Percentiles rank a stretch among this genome's conserved stretches.
phyloP scores from a whole-genome alignment of 2,113 vertebrate genomes.

The Lipophrys pholis region DNA sequence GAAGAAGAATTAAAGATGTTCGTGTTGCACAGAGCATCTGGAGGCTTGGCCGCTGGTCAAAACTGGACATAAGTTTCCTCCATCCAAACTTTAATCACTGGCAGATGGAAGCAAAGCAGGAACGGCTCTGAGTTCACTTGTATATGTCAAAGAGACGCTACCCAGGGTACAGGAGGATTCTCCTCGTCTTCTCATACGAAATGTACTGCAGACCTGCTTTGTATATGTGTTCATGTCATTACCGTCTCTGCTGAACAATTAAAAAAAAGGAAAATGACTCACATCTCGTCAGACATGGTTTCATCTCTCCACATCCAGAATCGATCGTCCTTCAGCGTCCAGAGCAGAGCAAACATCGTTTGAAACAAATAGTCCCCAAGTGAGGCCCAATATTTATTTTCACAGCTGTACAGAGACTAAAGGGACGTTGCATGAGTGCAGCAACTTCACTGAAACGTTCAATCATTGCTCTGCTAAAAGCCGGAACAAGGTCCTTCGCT shows the following conservation, averaged over 20 bases:
- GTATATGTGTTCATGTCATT: background rate
- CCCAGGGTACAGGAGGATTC: background rate
- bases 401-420: constrained; percentile 64
- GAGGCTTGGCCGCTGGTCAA: constrained; percentile 3
- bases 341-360: constrained; percentile 33
- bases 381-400: constrained; percentile 63
- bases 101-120: constrained; percentile 19
- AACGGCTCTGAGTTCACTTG: background rate
- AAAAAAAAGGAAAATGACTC: too few species aligned
- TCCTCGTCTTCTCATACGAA: background rate
- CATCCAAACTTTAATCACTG: constrained; percentile 15
- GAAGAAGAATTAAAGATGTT: background rate
- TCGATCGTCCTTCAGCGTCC: constrained; percentile 45
- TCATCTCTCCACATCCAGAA: constrained; percentile 18
- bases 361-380: constrained; percentile 61
- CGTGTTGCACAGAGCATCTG: background rate
- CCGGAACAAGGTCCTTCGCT: background rate
- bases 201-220: constrained; percentile 4
- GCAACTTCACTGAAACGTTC: constrained; percentile 38
- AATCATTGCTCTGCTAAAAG: constrained; percentile 50
- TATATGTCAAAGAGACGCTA: constrained; percentile 3
- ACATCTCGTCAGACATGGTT: constrained; percentile 22
- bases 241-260: background rate
- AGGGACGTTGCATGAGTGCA: constrained; percentile 18
- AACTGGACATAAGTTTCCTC: constrained; percentile 3